A percentile compares a stretch with the other conserved stretches of the same genome.
Conservation (phyloP, 2,888 invertebrate species). For the Girardia tigrina region DNA sequence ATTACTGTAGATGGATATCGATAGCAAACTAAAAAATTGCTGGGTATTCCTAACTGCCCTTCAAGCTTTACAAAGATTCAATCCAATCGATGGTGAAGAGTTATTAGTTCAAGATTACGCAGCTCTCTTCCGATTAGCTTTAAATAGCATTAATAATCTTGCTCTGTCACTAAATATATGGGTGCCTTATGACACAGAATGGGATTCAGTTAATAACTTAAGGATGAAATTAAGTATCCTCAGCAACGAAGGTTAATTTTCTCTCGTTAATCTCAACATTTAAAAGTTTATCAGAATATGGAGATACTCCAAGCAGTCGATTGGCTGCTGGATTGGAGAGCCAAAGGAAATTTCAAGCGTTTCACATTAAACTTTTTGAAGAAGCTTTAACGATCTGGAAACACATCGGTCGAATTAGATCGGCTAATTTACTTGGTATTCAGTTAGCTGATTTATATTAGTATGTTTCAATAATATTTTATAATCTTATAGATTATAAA, state of each 20-base stretch:
- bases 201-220: background rate
- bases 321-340: background rate
- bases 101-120: slow-evolving; percentile 12
- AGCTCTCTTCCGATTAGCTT: background rate
- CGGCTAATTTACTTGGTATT: background rate
- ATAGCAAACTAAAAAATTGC: background rate
- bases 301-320: slow-evolving; percentile 3
- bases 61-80: background rate
- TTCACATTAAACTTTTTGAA: slow-evolving; percentile 14
- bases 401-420: background rate
- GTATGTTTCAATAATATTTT: background rate
- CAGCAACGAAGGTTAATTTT: background rate
- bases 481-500: too few species aligned
- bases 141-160: slow-evolving; percentile 10
- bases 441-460: slow-evolving; percentile 6
- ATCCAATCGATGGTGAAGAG: background rate
- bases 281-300: background rate
- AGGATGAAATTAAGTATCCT: background rate
- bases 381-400: slow-evolving; percentile 1
- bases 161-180: background rate
- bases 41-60: background rate
- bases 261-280: background rate
- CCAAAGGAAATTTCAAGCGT: background rate
- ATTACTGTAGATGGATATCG: background rate
- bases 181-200: background rate